A percentile compares a stretch with the other conserved stretches of the same genome.
phyloP scores from a whole-genome alignment of 2,888 invertebrate genomes.

The Cephus rjabovi region DNA sequence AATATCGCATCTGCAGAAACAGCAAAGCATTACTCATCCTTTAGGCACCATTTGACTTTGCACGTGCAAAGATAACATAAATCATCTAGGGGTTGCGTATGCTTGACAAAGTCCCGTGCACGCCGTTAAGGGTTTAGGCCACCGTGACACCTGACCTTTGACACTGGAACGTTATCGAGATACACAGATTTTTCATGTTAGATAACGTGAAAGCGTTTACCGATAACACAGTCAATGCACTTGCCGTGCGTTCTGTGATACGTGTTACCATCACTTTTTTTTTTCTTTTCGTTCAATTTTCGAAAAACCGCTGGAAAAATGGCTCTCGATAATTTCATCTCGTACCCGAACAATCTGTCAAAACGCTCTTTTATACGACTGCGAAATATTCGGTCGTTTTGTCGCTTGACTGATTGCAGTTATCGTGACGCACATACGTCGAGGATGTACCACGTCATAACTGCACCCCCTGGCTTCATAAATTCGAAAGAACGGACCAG shows the following conservation, averaged over 20 bases:
- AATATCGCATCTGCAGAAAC: neutral
- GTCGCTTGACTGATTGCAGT: neutral
- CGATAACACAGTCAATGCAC: neutral
- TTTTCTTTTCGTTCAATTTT: neutral
- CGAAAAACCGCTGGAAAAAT: too few relatives aligned
- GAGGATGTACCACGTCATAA: constrained; percentile 9
- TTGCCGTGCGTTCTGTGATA: neutral
- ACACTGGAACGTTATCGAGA: too few relatives aligned
- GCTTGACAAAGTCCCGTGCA: neutral
- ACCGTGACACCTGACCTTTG: neutral
- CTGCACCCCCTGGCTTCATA: constrained; percentile 21
- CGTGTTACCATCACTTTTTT: neutral
- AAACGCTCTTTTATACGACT: neutral
- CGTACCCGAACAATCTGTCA: neutral
- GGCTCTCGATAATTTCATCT: neutral
- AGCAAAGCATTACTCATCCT: neutral
- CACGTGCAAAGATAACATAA: neutral
- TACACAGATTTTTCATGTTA: neutral
- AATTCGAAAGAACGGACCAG: constrained; percentile 19
- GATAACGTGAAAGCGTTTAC: neutral
- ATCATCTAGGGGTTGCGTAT: neutral
- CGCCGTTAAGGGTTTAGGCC: neutral
- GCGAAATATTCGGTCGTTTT: neutral
- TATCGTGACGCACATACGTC: neutral
- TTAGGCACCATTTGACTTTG: neutral